Evolutionary conservation across 2,888 invertebrate species (phyloP), one percentile per base, ranked within the genome.

Genomic region (Hemaris fuciformis): DNA sequence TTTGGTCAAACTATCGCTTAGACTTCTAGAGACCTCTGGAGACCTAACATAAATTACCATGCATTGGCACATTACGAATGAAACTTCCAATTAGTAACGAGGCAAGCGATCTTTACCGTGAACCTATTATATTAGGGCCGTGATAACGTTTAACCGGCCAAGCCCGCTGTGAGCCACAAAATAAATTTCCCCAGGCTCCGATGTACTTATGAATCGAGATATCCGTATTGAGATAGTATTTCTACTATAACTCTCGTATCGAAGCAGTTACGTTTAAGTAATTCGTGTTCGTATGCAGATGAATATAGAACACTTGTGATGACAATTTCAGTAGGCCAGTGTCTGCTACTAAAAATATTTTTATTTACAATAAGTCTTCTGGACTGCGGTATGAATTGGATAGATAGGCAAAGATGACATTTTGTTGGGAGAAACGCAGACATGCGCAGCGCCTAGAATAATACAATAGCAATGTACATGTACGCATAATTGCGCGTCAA

Each of bases 111-210:
- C 31, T 31, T 31, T 53, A 10, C 53, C 10, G n/a, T n/a, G n/a
- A 53, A 53, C 27, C 31, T 53, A 53, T 53, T 31, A 53, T 53
- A 53, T 53, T 31, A 53, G 31, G 18, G 18, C 18, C 4, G 18
- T 31, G 27, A 53, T 53, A 46, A n/a, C 46, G 27, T 8, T 53
- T 53, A 53, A 31, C 53, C 27, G 27, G 23, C 46, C 23, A 23
- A 18, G 8, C 59, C 41, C 58, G 27, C 60, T 38, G 38, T 38
- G 18, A 42, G 62, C 45, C 56, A 46, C 41, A 61, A 61, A 61
- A 65, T 65, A 65, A 63, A 65, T 65, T 65, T 65, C 65, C 65
- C 65, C 59, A 53, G 53, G 53, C 53, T 53, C 53, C 31, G 27
- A 10, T 15, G n/a, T 23, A 46, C 25, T 13, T 45, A 48, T 18